Evolutionary conservation across 2,797 vertebrate genomes (phyloP), one percentile per base, ranked within the genome.

Genomic region (Acanthis flammea): DNA sequence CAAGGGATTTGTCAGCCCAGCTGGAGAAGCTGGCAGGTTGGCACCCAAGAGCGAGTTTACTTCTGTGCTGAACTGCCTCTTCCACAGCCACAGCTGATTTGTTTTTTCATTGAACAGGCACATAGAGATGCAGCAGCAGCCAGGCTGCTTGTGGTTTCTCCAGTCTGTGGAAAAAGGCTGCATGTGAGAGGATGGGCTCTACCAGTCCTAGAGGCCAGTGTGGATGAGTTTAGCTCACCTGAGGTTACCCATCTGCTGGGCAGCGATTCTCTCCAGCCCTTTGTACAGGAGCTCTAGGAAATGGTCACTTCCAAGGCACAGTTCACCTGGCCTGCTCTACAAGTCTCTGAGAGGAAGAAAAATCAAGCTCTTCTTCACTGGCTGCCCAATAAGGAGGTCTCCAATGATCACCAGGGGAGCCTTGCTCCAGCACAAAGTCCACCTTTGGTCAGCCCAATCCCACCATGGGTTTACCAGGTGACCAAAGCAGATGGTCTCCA

Each of bases 261-360:
- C 6, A 90, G 22, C 0, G 0, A 25, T 23, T 33, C 31, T 31
- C 35, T 58, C 55, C 35, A 67, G 48, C 9, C 12, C 21, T 19
- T 3, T 6, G 3, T 8, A 61, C 12, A 54, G 3, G 12, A 55
- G 31, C 9, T 39, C 41, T 0, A 4, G 15, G 7, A 61, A 85
- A 31, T 1, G 7, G n/a, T 27, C 41, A 48, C 24, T 41, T 68
- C 12, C n/a, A 45, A 54, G 35, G 35, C 19, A 53, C 39, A 82
- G 12, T 2, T 67, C 21, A 68, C 2, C 42, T 51, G 25, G 18
- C 19, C 25, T 73, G 44, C 14, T 70, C 44, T 18, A 25, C 39
- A 37, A 21, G 10, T 11, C 51, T 41, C 68, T 33, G 1, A 51
- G 6, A 54, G 8, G 14, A 71, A 57, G 9, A 19, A 4, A 73